phyloP scores from a whole-genome alignment of 2,797 vertebrate species.

The Acanthurus lineatus region DNA sequence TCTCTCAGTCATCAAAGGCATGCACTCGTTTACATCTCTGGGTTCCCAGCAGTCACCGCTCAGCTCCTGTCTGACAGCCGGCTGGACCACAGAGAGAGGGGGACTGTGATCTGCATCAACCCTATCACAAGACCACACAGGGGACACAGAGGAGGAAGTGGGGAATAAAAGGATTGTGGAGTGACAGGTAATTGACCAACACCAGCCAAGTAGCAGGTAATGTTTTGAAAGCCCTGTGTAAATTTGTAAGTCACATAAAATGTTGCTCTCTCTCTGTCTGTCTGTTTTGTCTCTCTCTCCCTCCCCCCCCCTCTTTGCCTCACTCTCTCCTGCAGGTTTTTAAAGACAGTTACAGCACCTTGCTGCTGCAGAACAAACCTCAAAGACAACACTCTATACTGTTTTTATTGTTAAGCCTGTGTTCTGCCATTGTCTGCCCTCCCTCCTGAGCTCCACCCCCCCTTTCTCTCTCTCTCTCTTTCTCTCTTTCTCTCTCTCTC shows the following conservation, averaged over 20 bases:
- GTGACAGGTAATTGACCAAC: slow-evolving; percentile 79
- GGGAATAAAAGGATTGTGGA: slow-evolving; percentile 63
- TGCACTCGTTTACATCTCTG: slow-evolving; percentile 67
- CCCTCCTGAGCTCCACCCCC: slow-evolving; percentile 54
- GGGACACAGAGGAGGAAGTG: slow-evolving; percentile 58
- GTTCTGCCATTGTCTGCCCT: slow-evolving; percentile 77
- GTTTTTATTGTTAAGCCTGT: slow-evolving; percentile 81
- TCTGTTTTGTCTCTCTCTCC: slow-evolving; percentile 7
- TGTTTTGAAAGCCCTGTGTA: slow-evolving; percentile 67
- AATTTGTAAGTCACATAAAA: slow-evolving; percentile 68
- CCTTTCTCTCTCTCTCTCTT: slow-evolving; percentile 23
- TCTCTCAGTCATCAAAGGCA: slow-evolving; percentile 72
- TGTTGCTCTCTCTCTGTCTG: slow-evolving; percentile 46
- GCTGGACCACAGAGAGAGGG: slow-evolving; percentile 61
- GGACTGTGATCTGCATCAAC: slow-evolving; percentile 76
- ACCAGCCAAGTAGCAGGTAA: slow-evolving; percentile 65
- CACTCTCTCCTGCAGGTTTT: slow-evolving; percentile 60
- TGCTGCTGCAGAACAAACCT: slow-evolving; percentile 68
- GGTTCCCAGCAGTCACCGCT: slow-evolving; percentile 60
- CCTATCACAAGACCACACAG: slow-evolving; percentile 67
- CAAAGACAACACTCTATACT: slow-evolving; percentile 72
- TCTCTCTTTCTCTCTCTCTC: slow-evolving; percentile 39
- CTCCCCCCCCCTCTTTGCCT: slow-evolving; percentile 21
- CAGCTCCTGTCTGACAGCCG: slow-evolving; percentile 71
- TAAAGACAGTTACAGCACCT: slow-evolving; percentile 59